These are phyloP conservation scores for Bombus confusus DNA, from an alignment of 1,140 invertebrate genomes.

Conservation along the genomic window DNA sequence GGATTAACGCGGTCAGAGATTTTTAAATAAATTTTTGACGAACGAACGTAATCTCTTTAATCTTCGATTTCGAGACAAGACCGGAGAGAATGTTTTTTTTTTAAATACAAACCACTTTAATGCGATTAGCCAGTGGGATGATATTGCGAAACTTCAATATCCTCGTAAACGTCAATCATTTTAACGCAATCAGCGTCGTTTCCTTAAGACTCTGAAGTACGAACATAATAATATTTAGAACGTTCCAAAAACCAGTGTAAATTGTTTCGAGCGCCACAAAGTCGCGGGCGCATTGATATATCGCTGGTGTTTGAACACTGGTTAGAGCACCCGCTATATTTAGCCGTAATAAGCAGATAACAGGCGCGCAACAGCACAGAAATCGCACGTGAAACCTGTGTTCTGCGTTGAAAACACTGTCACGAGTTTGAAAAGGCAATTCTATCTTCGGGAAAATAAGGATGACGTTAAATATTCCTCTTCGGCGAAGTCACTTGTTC, in stretches of 20 bases:
- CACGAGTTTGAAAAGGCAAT: conserved; percentile 4
- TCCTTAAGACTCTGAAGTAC: not conserved
- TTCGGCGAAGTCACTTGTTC: no score
- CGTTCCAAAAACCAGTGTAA: not conserved
- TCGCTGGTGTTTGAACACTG: conserved; percentile 51
- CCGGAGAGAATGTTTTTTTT: not conserved
- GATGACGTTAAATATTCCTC: not conserved
- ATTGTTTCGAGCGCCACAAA: conserved; percentile 11
- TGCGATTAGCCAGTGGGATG: not conserved
- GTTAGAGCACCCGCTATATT: conserved; percentile 67
- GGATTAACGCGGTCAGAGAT: not conserved
- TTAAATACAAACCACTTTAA: not conserved
- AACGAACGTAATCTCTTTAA: not conserved
- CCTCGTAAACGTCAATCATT: not conserved
- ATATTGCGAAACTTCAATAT: not conserved
- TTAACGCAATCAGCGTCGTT: not conserved
- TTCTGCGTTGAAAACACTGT: not conserved
- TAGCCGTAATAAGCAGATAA: conserved; percentile 67
- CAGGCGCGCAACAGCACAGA: conserved; percentile 29
- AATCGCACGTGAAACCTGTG: conserved; percentile 35
- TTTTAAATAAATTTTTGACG: not conserved
- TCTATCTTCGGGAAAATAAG: not conserved
- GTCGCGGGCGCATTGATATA: conserved; percentile 10
- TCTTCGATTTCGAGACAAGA: not conserved
- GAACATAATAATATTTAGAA: not conserved